These are phyloP conservation scores for Ara ararauna DNA, from an alignment of 2,797 vertebrate genomes.

Conservation along the genomic window DNA sequence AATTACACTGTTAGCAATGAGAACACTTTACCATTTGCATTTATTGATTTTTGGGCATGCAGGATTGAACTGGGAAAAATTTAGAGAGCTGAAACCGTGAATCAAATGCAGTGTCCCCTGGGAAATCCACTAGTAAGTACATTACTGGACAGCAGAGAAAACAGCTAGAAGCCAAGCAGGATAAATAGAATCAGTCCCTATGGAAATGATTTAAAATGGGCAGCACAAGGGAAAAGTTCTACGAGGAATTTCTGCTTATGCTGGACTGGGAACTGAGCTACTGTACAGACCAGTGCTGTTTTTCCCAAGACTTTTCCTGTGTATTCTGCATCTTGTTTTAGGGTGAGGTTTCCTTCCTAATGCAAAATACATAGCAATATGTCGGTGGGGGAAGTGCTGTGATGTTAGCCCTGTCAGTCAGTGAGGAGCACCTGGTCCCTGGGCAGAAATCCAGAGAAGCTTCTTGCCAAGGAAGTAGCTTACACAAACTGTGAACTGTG, in stretches of 20 bases:
- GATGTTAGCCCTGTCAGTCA: conserved; percentile 36
- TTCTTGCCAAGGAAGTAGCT: conserved; percentile 59
- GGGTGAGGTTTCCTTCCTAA: neutral
- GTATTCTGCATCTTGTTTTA: neutral
- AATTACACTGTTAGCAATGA: neutral
- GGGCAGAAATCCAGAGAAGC: conserved; percentile 43
- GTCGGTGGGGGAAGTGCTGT: neutral
- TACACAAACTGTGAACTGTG: conserved; percentile 46
- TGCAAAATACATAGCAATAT: neutral
- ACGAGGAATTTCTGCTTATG: neutral
- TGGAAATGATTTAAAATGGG: conserved; percentile 26
- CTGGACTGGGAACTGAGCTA: neutral
- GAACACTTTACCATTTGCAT: neutral
- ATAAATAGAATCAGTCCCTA: neutral
- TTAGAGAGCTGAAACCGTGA: conserved; percentile 6
- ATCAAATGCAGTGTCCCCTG: neutral
- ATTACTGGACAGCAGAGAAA: conserved; percentile 24
- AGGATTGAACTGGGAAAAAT: conserved; percentile 2
- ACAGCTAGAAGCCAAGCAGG: conserved; percentile 6
- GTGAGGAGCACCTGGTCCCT: conserved; percentile 36
- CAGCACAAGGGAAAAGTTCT: neutral
- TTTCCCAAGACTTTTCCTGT: neutral
- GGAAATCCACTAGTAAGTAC: conserved; percentile 32
- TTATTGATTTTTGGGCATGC: conserved; percentile 16
- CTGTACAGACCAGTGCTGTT: neutral